These are phyloP conservation scores for Eulithis prunata DNA, from an alignment of 2,888 invertebrate genomes.

Conservation along the genomic window DNA sequence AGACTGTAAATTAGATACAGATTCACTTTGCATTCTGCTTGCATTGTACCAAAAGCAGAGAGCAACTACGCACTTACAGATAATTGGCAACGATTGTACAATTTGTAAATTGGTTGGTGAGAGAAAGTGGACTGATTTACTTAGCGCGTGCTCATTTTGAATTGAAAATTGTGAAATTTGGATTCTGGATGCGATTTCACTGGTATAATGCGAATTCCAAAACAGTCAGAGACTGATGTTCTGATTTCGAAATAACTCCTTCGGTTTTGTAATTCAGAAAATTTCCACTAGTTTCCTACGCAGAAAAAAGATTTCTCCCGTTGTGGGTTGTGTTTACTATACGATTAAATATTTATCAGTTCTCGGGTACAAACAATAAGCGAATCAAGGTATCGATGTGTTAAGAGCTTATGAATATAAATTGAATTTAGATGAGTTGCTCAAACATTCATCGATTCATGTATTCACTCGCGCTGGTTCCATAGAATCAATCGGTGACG, in stretches of 20 bases:
- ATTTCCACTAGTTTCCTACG: slow-evolving; percentile 55
- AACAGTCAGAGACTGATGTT: slow-evolving; percentile 47
- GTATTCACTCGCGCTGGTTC: slow-evolving; percentile 51
- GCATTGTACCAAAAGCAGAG: neutral
- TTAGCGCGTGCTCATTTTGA: slow-evolving; percentile 61
- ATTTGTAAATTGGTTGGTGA: slow-evolving; percentile 58
- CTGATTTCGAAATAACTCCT: slow-evolving; percentile 57
- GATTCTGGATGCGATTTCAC: slow-evolving; percentile 65
- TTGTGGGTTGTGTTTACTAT: slow-evolving; percentile 53
- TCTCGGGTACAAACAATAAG: slow-evolving; percentile 62
- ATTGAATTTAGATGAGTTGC: slow-evolving; percentile 60
- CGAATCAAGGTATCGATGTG: slow-evolving; percentile 65
- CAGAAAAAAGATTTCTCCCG: slow-evolving; percentile 54
- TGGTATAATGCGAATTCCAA: slow-evolving; percentile 61
- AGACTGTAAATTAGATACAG: neutral
- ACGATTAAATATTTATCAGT: slow-evolving; percentile 73
- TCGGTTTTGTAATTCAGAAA: slow-evolving; percentile 57
- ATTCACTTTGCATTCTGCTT: slow-evolving; percentile 5
- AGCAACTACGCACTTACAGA: slow-evolving; percentile 36
- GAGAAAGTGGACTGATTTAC: slow-evolving; percentile 67
- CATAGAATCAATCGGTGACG: slow-evolving; percentile 48
- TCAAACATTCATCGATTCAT: slow-evolving; percentile 63
- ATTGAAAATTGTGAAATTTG: slow-evolving; percentile 62
- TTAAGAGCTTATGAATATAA: slow-evolving; percentile 72
- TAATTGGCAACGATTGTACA: slow-evolving; percentile 48